Evolutionary conservation across 2,888 invertebrate species (phyloP), one percentile per base, ranked within the genome.

Genomic region (Pimpla rufipes): DNA sequence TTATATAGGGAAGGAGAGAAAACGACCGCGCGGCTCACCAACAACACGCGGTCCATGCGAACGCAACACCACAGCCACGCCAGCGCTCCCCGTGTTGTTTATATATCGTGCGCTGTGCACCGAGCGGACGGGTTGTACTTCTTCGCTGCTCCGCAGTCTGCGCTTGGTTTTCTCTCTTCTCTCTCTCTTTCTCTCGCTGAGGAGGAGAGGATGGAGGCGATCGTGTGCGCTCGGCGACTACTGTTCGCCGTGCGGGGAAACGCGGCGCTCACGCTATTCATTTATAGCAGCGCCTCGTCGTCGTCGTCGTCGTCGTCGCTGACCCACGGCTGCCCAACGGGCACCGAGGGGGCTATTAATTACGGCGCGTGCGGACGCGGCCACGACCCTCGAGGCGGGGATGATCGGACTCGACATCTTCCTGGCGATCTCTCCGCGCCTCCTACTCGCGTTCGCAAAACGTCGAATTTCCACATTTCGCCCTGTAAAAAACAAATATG

Each of bases 271-370:
- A 77, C 55, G 83, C 86, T 83, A 85, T 87, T 86, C 86, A 87
- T 87, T 86, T 87, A 87, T 86, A 85, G 81, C 77, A 42, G 67
- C 66, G 81, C 81, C 77, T 83, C 84, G 84, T 83, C 83, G 3
- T 29, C 29, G 29, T 29, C 29, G 29, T 29, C 29, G 29, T 29
- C 84, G 85, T 83, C 83, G 86, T 83, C 86, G 35, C n/a, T 35
- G 86, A 86, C 84, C 59, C 59, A 67, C 47, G 74, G 37, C 42
- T 23, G 59, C 57, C 67, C 42, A 35, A 37, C 64, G 64, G 16
- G 29, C 29, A 2, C 42, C 55, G 84, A 82, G 83, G 81, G 82
- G 79, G 85, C 86, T 76, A 87, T 87, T 87, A 86, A 87, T 87
- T 87, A 85, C 71, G 80, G 79, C 79, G 85, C 79, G 84, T 84